Conservation (phyloP, 2,113 vertebrate species). For the Pholis gunnellus region DNA sequence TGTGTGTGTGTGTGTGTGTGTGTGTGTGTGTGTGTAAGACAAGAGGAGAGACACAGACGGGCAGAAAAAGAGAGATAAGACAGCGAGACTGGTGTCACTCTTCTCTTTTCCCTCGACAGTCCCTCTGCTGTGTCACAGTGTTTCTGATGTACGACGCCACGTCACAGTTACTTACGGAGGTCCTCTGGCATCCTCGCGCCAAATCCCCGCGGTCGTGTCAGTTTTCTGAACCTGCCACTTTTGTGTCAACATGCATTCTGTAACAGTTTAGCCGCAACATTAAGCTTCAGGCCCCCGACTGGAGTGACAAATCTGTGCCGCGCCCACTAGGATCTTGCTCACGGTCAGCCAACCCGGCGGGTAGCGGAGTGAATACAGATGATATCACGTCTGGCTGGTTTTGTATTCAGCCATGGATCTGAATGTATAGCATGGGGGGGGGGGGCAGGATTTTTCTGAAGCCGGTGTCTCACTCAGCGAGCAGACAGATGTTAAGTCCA, state of each 20-base stretch:
- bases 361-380: constrained; percentile 50
- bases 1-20: no score
- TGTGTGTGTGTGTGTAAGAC: constrained; percentile 9
- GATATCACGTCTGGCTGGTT: constrained; percentile 47
- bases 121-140: constrained; percentile 11
- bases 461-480: constrained; percentile 32
- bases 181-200: constrained; percentile 39
- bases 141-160: constrained; percentile 46
- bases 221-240: constrained; percentile 62
- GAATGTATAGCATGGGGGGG: constrained; percentile 19
- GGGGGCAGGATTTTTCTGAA: not conserved
- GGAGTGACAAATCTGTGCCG: constrained; percentile 56
- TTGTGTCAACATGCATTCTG: constrained; percentile 67
- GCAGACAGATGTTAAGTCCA: constrained; percentile 38
- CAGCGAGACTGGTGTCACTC: not conserved
- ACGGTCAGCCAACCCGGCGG: not conserved
- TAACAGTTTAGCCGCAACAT: constrained; percentile 63
- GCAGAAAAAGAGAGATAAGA: not conserved
- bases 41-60: not conserved
- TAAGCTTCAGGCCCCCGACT: constrained; percentile 35
- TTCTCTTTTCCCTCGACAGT: not conserved
- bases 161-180: constrained; percentile 50
- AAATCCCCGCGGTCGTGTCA: constrained; percentile 49
- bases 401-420: constrained; percentile 32
- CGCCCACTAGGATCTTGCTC: not conserved